Evolutionary conservation across 2,113 vertebrate species (phyloP).

Genomic region (Nothocercus nigrocapillus): DNA sequence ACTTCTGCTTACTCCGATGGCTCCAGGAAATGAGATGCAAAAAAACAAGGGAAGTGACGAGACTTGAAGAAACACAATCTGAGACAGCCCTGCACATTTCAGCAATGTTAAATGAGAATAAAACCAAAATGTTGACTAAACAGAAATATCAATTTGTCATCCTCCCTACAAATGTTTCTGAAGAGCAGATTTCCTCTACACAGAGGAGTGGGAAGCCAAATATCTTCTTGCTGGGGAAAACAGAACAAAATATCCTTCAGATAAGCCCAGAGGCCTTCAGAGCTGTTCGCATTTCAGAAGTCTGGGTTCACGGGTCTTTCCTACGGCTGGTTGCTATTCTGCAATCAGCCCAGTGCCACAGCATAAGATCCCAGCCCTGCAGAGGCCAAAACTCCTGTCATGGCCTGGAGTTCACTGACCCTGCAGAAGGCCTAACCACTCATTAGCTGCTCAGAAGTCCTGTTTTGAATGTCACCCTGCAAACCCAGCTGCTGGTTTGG

Average conservation of each 20-base stretch:
- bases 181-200: not conserved
- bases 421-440: not conserved
- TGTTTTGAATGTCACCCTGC: not conserved
- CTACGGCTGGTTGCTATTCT: not conserved
- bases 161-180: not conserved
- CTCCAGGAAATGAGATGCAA: not conserved
- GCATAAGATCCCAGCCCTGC: not conserved
- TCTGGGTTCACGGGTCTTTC: not conserved
- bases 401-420: not conserved
- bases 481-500: not conserved
- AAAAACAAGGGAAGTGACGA: not conserved
- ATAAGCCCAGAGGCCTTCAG: not conserved
- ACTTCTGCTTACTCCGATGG: not conserved
- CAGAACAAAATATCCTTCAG: not conserved
- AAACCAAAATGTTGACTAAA: not conserved
- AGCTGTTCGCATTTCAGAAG: not conserved
- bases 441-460: not conserved
- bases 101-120: not conserved
- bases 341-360: not conserved
- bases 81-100: not conserved
- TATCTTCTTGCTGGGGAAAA: not conserved
- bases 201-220: not conserved
- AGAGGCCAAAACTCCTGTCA: not conserved
- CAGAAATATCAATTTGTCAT: not conserved
- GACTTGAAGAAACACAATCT: not conserved